phyloP scores from a whole-genome alignment of 2,888 invertebrate genomes.

The Thyatira batis region DNA sequence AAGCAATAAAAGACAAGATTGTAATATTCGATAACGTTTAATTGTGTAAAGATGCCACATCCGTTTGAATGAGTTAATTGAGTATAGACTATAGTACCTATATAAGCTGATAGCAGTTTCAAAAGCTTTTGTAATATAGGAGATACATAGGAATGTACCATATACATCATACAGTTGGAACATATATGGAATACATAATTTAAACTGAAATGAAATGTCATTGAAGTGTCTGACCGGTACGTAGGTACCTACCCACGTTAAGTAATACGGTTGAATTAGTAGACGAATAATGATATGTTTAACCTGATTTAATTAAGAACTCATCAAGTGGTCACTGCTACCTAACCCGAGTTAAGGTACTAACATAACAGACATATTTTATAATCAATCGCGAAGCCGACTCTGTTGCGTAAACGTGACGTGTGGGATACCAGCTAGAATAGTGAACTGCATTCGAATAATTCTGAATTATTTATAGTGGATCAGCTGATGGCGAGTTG shows the following conservation, averaged over 20 bases:
- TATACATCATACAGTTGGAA: no score
- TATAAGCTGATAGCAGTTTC: no score
- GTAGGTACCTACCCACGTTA: not conserved
- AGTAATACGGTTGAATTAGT: not conserved
- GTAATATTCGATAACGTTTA: no score
- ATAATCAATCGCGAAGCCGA: not conserved
- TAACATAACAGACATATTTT: not conserved
- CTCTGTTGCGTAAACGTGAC: not conserved
- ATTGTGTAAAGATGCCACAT: no score
- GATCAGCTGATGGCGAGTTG: constrained; percentile 67
- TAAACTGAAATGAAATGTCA: not conserved
- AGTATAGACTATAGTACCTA: no score
- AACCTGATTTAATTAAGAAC: not conserved
- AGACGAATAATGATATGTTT: not conserved
- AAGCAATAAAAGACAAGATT: no score
- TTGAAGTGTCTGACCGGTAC: not conserved
- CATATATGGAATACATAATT: no score
- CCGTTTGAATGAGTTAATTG: no score
- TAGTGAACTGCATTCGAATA: constrained; percentile 61
- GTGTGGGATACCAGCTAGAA: constrained; percentile 9
- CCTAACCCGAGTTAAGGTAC: not conserved
- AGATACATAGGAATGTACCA: no score
- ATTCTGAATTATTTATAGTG: constrained; percentile 79
- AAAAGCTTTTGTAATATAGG: no score
- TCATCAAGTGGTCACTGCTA: not conserved